phyloP scores from a whole-genome alignment of 2,113 vertebrate genomes.

The Copsychus sechellarum region DNA sequence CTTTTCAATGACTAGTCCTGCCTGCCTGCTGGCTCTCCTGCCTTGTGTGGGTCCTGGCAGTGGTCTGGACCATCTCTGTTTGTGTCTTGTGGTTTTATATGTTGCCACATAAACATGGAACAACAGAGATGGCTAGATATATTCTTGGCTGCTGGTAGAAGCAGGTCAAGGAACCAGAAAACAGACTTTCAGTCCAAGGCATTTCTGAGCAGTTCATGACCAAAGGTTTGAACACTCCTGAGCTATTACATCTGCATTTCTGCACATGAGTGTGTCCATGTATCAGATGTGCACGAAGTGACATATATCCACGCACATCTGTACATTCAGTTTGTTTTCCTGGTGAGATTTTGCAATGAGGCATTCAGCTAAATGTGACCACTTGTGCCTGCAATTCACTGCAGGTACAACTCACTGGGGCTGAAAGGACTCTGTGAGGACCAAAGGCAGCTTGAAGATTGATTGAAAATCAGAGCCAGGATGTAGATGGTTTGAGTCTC shows the following conservation, averaged over 20 bases:
- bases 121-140: slow-evolving; percentile 52
- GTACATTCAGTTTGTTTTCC: background rate
- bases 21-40: background rate
- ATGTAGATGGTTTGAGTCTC: background rate
- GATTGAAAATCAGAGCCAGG: background rate
- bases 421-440: background rate
- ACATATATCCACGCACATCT: background rate
- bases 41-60: background rate
- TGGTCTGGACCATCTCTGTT: slow-evolving; percentile 27
- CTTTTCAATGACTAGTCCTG: background rate
- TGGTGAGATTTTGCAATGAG: background rate
- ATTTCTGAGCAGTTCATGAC: slow-evolving; percentile 8
- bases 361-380: background rate
- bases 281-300: background rate
- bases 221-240: background rate
- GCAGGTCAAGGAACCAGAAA: slow-evolving; percentile 57
- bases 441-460: background rate
- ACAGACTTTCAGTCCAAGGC: background rate
- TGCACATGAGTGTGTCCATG: background rate
- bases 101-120: slow-evolving; percentile 34
- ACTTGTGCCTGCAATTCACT: background rate
- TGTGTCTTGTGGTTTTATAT: slow-evolving; percentile 59
- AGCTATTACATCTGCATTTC: background rate
- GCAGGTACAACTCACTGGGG: background rate
- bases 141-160: slow-evolving; percentile 54